phyloP scores from a whole-genome alignment of 2,113 vertebrate genomes.

The Oncorhynchus clarkii region DNA sequence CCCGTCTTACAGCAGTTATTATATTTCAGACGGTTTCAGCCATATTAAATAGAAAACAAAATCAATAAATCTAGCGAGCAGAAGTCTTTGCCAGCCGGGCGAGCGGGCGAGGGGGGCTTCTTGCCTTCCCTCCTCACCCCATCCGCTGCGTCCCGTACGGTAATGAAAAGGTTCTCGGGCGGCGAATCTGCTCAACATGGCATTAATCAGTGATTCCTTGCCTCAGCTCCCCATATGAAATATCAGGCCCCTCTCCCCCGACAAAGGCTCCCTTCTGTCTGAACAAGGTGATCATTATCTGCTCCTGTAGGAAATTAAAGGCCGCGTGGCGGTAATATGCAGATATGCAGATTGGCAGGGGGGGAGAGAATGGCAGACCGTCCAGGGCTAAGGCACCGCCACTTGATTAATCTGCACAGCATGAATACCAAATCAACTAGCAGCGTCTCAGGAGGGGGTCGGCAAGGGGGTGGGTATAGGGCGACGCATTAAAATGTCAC shows the following conservation, averaged over 20 bases:
- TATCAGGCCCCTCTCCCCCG: constrained; percentile 73
- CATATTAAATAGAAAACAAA: constrained; percentile 52
- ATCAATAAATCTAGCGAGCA: constrained; percentile 32
- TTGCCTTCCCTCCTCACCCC: constrained; percentile 7
- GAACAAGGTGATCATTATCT: constrained; percentile 94
- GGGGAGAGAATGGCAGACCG: constrained; percentile 75
- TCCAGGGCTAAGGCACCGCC: constrained; percentile 78
- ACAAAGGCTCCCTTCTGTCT: constrained; percentile 87
- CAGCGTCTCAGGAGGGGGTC: constrained; percentile 70
- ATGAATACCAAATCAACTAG: constrained; percentile 88
- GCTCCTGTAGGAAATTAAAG: constrained; percentile 98
- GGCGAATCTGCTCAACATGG: constrained; percentile 30
- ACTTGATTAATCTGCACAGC: constrained; percentile 89
- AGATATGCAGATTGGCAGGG: constrained; percentile 90
- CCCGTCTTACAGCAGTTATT: constrained; percentile 10
- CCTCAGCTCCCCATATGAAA: constrained; percentile 50
- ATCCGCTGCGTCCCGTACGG: not conserved
- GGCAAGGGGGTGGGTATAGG: not conserved
- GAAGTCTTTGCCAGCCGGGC: not conserved
- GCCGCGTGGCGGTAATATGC: constrained; percentile 85
- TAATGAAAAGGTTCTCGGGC: constrained; percentile 46
- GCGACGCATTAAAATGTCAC: constrained; percentile 75
- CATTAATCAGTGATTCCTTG: constrained; percentile 55
- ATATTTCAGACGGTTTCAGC: constrained; percentile 34
- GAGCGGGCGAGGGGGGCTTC: constrained; percentile 9